Evolutionary conservation across 2,888 invertebrate species (phyloP), one percentile per base, ranked within the genome.

Genomic region (Vanessa cardui): DNA sequence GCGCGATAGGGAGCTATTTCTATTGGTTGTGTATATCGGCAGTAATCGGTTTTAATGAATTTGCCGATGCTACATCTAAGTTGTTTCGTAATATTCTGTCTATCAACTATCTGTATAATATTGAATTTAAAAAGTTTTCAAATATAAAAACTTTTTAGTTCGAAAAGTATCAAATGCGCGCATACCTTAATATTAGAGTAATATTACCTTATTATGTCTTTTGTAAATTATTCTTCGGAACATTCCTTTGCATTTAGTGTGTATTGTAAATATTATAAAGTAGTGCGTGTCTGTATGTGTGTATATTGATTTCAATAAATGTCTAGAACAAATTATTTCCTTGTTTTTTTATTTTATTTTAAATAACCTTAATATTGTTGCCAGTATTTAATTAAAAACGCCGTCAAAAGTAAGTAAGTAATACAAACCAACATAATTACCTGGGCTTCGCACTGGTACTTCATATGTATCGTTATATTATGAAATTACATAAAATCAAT

Each of bases 171-270:
- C 21, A 52, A 47, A 16, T n/a, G 16, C 7, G 18, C 47, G 18
- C 47, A 7, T 47, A 18, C 12, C 49, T 26, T 26, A 52, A 15
- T 16, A 26, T 52, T 26, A 52, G 31, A 31, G 26, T 39, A 39
- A 39, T 39, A 39, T 39, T 39, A 26, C 26, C 26, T 6, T 5
- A 15, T 26, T 31, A 58, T 33, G 33, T 21, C 33, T 64, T 50
- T 58, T 58, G 46, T 47, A 64, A 21, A 58, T 65, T 45, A 69
- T 64, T 54, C 46, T 62, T 64, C 52, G 61, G 71, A 68, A 76
- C 90, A 90, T 90, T 90, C 90, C 90, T 83, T 81, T 78, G 86
- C 87, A 86, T 89, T 87, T 88, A 87, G 81, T 76, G 76, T 79
- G 76, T 74, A 74, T 79, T 82, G 83, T 78, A 74, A 71, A 77